Base-by-base conservation (phyloP, 2,797 vertebrate genomes). In the Chelmon rostratus region DNA sequence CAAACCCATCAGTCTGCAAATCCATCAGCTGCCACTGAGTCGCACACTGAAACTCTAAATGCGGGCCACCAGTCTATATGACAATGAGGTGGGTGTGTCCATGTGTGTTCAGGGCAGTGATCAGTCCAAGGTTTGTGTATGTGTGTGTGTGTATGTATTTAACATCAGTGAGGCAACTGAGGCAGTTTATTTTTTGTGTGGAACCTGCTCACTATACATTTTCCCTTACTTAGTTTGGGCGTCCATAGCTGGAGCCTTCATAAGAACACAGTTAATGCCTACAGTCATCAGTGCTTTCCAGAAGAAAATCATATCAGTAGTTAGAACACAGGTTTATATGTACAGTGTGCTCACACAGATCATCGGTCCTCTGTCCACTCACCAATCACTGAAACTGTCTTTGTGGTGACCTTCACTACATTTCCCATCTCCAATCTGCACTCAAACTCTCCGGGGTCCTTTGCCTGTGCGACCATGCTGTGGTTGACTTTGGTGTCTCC, bases 301-400 rank as follows among this genome's bases (percentile, higher is more conserved):
- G 28, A 65, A 65, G 18, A 47, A 57, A 49, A 53, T 44, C 21
- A 52, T 8, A 50, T 28, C n/a, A 63, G 9, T 11, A 6, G 23
- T 54, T 18, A 42, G 1, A 28, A 37, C 9, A 25, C 8, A 54
- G 16, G 46, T 57, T 23, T 57, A 68, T 35, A 28, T 37, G n/a
- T 13, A 10, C 47, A 28, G 4, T 18, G 0, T 12, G 4, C 23
- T 42, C 64, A 74, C 6, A 1, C 23, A 28, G 23, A 1, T 21
- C 11, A 3, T n/a, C 13, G n/a, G 33, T 64, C 33, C 44, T 25
- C 23, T 47, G 40, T 35, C 25, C 21, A 87, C 94, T 92, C 79
- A 96, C 96, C 95, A 6, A 58, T 76, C 47, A 96, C 92, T 1
- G 62, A 68, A n/a, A 96, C 21, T 0, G 0, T 74, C 40, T 85